phyloP scores from a whole-genome alignment of 2,888 invertebrate species.

The Trisateles emortualis region DNA sequence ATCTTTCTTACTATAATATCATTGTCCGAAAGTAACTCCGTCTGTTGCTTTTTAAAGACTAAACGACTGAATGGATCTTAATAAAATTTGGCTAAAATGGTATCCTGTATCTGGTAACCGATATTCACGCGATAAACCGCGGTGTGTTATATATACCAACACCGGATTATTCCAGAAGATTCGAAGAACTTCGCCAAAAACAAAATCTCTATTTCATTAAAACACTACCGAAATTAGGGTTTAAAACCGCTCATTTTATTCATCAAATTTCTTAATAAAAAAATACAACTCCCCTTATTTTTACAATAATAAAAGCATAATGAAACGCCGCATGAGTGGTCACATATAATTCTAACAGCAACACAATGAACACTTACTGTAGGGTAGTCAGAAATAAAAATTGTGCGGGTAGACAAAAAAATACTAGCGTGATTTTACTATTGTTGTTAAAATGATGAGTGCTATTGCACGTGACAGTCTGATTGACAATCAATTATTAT shows the following conservation, averaged over 20 bases:
- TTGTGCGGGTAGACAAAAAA: constrained; percentile 35
- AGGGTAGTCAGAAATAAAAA: constrained; percentile 31
- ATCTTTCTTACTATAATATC: too few species aligned
- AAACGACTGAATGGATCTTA: too few species aligned
- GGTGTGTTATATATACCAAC: too few species aligned
- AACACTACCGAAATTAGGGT: too few species aligned
- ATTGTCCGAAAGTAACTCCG: too few species aligned
- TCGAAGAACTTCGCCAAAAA: too few species aligned
- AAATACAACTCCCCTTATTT: constrained; percentile 33
- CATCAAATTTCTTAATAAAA: constrained; percentile 15
- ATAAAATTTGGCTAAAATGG: too few species aligned
- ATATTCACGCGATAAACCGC: too few species aligned
- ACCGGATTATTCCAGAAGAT: too few species aligned
- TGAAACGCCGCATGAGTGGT: constrained; percentile 39
- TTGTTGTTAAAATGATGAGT: constrained; percentile 16
- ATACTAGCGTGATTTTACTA: constrained; percentile 17
- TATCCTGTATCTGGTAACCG: too few species aligned
- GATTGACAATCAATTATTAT: constrained; percentile 8
- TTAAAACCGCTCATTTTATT: constrained; percentile 3
- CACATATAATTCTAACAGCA: constrained; percentile 33
- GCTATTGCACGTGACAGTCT: constrained; percentile 10
- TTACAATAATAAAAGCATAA: constrained; percentile 42
- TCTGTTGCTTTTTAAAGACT: too few species aligned
- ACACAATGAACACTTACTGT: constrained; percentile 24
- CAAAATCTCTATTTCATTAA: too few species aligned